Evolutionary conservation across 1,140 invertebrate genomes (phyloP).

Genomic region (Macrobrachium rosenbergii): DNA sequence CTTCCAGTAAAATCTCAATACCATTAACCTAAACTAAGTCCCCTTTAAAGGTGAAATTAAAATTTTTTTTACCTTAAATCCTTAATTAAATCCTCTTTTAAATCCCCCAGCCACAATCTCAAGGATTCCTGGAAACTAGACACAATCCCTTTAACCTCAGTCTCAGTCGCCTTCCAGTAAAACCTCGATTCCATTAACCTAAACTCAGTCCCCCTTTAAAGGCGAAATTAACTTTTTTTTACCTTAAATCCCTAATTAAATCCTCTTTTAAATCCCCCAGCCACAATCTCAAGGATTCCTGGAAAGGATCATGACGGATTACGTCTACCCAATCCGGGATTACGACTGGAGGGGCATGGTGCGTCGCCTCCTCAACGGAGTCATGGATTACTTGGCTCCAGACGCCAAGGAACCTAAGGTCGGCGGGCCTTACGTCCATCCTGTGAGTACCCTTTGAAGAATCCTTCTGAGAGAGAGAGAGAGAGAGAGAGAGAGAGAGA

Average conservation of each 20-base stretch:
- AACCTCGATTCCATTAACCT: too few relatives aligned
- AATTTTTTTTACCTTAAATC: too few relatives aligned
- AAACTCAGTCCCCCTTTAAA: too few relatives aligned
- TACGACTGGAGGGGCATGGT: constrained; percentile 35
- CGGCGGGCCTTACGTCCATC: not conserved
- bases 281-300: constrained; percentile 25
- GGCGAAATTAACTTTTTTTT: too few relatives aligned
- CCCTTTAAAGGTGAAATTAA: too few relatives aligned
- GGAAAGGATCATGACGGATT: constrained; percentile 43
- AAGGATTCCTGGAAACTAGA: constrained; percentile 23
- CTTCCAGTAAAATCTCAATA: too few relatives aligned
- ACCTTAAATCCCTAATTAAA: too few relatives aligned
- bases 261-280: not conserved
- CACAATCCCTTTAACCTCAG: too few relatives aligned
- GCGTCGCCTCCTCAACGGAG: constrained; percentile 2
- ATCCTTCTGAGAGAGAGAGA: not conserved
- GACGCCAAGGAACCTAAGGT: constrained; percentile 50
- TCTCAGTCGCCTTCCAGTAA: too few relatives aligned
- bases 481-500: not conserved
- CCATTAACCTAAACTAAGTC: too few relatives aligned
- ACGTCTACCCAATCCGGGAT: constrained; percentile 42
- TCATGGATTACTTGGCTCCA: constrained; percentile 31
- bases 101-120: not conserved
- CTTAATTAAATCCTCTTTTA: too few relatives aligned
- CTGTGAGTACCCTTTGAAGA: constrained; percentile 1